A percentile compares a stretch with the other conserved stretches of the same genome.
Evolutionary conservation across 2,888 invertebrate species (phyloP).

Genomic region (Hirtodrosophila histrioides): DNA sequence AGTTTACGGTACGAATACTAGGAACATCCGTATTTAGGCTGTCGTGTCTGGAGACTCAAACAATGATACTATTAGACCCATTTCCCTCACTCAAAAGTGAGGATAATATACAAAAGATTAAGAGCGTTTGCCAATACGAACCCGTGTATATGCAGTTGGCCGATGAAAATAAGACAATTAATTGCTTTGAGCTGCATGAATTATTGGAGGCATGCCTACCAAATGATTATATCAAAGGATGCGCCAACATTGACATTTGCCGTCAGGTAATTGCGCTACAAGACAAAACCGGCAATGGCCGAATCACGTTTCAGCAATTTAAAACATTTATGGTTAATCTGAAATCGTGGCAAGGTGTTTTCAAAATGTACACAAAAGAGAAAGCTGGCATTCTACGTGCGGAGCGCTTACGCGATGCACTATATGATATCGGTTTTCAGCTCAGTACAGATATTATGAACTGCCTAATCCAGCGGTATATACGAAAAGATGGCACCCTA

Average conservation of each 20-base stretch:
- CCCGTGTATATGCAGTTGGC: slow-evolving; percentile 95
- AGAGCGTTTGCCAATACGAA: slow-evolving; percentile 89
- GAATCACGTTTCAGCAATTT: slow-evolving; percentile 93
- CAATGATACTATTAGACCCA: slow-evolving; percentile 83
- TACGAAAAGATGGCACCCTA: slow-evolving; percentile 96
- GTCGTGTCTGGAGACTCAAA: slow-evolving; percentile 88
- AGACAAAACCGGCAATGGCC: slow-evolving; percentile 92
- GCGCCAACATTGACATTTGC: slow-evolving; percentile 96
- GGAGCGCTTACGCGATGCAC: slow-evolving; percentile 92
- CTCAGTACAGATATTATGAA: slow-evolving; percentile 93
- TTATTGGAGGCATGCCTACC: slow-evolving; percentile 95
- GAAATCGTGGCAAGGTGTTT: slow-evolving; percentile 95
- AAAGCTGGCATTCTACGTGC: slow-evolving; percentile 95
- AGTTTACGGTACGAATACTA: slow-evolving; percentile 93
- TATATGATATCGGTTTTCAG: slow-evolving; percentile 94
- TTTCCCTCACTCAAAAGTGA: slow-evolving; percentile 84
- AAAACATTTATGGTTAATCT: slow-evolving; percentile 96
- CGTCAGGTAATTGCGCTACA: slow-evolving; percentile 94
- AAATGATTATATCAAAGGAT: slow-evolving; percentile 97
- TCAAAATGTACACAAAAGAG: slow-evolving; percentile 95
- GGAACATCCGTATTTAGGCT: slow-evolving; percentile 90
- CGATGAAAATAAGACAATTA: slow-evolving; percentile 94
- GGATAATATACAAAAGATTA: slow-evolving; percentile 85
- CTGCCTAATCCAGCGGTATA: slow-evolving; percentile 92
- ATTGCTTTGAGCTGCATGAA: slow-evolving; percentile 95